Percentiles rank a stretch among this genome's conserved stretches.
These are phyloP conservation scores for Ammodytes marinus DNA, from an alignment of 2,113 vertebrate genomes.

Conservation along the genomic window DNA sequence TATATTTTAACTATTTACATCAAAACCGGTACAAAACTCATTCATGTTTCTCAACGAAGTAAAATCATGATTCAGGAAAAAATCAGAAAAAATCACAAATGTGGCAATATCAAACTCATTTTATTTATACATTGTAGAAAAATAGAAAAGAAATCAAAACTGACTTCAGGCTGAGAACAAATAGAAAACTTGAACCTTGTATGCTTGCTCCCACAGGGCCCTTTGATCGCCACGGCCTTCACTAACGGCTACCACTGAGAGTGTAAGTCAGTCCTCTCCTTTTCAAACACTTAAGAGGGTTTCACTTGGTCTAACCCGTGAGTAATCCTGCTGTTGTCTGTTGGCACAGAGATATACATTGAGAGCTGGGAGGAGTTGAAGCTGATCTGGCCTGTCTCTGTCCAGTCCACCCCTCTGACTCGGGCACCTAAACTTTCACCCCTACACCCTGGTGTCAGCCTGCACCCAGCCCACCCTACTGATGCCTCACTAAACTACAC, in stretches of 20 bases:
- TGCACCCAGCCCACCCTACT: slow-evolving; percentile 74
- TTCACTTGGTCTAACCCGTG: neutral
- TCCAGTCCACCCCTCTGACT: slow-evolving; percentile 82
- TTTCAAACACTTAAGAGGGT: neutral
- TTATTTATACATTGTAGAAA: no score
- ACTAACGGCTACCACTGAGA: slow-evolving; percentile 99
- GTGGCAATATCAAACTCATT: no score
- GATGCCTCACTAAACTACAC: slow-evolving; percentile 87
- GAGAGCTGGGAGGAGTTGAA: slow-evolving; percentile 79
- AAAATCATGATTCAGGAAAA: no score
- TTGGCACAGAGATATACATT: slow-evolving; percentile 62
- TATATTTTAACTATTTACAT: no score
- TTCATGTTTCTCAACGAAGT: no score
- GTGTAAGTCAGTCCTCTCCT: slow-evolving; percentile 42
- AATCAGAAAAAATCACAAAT: no score
- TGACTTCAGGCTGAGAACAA: neutral
- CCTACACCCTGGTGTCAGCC: slow-evolving; percentile 77
- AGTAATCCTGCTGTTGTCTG: slow-evolving; percentile 35
- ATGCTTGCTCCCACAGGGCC: slow-evolving; percentile 87
- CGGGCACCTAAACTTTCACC: slow-evolving; percentile 72
- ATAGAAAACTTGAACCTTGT: slow-evolving; percentile 3
- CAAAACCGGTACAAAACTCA: no score
- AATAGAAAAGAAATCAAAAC: neutral
- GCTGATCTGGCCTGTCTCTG: slow-evolving; percentile 78
- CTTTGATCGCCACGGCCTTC: slow-evolving; percentile 99